phyloP scores from a whole-genome alignment of 2,797 vertebrate species.

The Lacerta bilineata region DNA sequence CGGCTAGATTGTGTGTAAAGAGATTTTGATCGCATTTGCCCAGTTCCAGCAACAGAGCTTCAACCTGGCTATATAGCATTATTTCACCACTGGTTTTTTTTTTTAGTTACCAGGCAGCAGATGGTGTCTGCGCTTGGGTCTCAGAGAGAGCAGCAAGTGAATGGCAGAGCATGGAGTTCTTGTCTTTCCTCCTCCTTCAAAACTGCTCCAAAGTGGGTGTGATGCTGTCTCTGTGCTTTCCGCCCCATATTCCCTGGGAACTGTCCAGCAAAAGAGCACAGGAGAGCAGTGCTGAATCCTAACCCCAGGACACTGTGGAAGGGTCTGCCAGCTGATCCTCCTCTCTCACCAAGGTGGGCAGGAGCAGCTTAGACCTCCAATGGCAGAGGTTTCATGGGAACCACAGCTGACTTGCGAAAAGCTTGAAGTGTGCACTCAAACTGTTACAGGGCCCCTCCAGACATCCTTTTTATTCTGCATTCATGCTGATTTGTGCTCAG shows the following conservation, averaged over 20 bases:
- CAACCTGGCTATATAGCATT: too few species aligned
- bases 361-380: neutral
- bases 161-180: neutral
- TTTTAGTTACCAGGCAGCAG: neutral
- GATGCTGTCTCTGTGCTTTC: neutral
- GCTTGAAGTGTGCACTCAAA: too few species aligned
- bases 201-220: neutral
- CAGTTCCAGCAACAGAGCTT: neutral
- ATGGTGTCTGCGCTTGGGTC: too few species aligned
- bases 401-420: neutral
- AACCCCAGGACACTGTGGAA: neutral
- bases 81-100: neutral
- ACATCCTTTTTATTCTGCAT: too few species aligned
- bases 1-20: neutral
- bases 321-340: neutral
- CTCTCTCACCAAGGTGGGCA: too few species aligned
- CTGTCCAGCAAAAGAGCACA: neutral
- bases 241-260: neutral
- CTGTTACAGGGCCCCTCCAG: too few species aligned
- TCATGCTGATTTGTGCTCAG: too few species aligned
- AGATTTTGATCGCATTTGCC: neutral
- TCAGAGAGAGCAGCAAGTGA: neutral
- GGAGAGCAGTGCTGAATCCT: conserved; percentile 28
- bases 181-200: neutral
- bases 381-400: neutral